Evolutionary conservation across 2,797 vertebrate genomes (phyloP).

Genomic region (Pogoniulus pusillus): DNA sequence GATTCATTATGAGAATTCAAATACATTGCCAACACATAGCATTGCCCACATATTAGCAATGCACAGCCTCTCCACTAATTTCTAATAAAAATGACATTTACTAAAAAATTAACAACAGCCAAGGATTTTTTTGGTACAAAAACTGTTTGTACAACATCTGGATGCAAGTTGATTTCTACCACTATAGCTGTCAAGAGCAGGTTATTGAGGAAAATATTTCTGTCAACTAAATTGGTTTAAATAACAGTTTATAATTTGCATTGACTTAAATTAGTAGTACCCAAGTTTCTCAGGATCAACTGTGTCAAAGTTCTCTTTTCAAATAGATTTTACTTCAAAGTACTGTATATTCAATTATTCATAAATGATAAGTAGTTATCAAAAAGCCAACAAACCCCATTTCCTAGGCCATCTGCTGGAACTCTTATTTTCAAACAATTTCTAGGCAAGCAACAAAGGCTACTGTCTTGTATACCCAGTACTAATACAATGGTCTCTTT

Average conservation of each 20-base stretch:
- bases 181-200: neutral
- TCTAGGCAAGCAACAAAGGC: neutral
- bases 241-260: neutral
- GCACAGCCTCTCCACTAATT: neutral
- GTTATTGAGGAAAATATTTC: neutral
- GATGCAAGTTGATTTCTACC: neutral
- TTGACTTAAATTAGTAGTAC: neutral
- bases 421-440: neutral
- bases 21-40: neutral
- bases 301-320: neutral
- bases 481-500: neutral
- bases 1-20: slow-evolving; percentile 28
- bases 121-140: too few relatives aligned
- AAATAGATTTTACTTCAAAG: neutral
- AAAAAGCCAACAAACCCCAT: neutral
- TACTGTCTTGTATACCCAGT: neutral
- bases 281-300: neutral
- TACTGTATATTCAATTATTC: neutral
- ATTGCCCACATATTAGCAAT: neutral
- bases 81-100: slow-evolving; percentile 13
- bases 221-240: neutral
- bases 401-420: neutral
- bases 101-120: neutral
- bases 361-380: neutral
- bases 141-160: neutral